Evolutionary conservation across 2,888 invertebrate species (phyloP).

Genomic region (Synergus japonicus): DNA sequence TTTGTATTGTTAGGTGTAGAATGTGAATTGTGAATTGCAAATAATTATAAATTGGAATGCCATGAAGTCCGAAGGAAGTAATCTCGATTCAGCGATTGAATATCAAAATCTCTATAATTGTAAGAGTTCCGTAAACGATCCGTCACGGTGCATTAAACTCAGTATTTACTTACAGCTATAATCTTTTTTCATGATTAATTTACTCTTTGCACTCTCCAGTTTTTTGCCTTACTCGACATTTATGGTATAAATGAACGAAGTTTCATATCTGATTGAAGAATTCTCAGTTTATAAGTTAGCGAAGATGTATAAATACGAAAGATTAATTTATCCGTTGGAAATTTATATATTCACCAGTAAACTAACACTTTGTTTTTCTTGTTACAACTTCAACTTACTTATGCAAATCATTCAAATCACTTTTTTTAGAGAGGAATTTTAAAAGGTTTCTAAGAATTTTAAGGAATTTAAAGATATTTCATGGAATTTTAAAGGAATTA

Average conservation of each 20-base stretch:
- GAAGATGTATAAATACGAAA: too few species aligned
- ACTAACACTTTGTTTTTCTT: too few species aligned
- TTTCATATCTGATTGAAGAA: too few species aligned
- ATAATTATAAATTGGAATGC: constrained; percentile 4
- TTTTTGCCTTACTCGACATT: not conserved
- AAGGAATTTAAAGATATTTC: too few species aligned
- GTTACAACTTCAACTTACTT: too few species aligned
- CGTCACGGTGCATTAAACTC: not conserved
- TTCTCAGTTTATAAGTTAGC: too few species aligned
- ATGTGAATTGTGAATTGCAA: not conserved
- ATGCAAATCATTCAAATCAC: too few species aligned
- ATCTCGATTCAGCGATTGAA: constrained; percentile 8
- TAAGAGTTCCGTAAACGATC: constrained; percentile 22
- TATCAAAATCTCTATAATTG: constrained; percentile 13
- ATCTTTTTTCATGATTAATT: constrained; percentile 16
- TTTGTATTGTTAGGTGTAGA: not conserved
- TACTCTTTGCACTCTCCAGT: not conserved
- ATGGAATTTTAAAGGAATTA: too few species aligned
- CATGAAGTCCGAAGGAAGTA: constrained; percentile 10
- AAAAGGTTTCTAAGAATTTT: too few species aligned
- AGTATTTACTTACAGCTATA: not conserved
- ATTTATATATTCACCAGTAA: too few species aligned
- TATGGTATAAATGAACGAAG: not conserved
- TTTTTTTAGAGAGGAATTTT: too few species aligned
- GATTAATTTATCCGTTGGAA: too few species aligned